These are phyloP conservation scores for Homarus americanus DNA, from an alignment of 1,140 invertebrate species.

Conservation along the genomic window DNA sequence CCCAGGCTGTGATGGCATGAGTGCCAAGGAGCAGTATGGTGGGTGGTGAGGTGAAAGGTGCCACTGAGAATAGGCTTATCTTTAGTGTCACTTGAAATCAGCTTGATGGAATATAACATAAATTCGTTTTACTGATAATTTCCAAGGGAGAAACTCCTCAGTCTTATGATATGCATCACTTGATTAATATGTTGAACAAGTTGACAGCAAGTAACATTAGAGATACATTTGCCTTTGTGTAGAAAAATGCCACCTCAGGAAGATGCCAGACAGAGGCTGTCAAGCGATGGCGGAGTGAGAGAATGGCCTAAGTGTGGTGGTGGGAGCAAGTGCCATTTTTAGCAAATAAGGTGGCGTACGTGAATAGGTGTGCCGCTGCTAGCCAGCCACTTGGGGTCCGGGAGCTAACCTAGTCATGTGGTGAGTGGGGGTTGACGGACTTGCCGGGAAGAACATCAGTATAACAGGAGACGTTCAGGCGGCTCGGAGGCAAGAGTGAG, in stretches of 20 bases:
- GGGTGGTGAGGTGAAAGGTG: conserved; percentile 46
- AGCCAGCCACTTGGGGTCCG: conserved; percentile 66
- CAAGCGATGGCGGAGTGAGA: conserved; percentile 45
- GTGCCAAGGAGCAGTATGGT: conserved; percentile 62
- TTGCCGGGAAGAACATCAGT: conserved; percentile 44
- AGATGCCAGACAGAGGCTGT: conserved; percentile 53
- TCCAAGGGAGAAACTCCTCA: conserved; percentile 44
- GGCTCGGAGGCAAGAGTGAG: conserved; percentile 33
- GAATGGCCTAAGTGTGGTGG: conserved; percentile 32
- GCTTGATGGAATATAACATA: conserved; percentile 31
- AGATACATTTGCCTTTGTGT: conserved; percentile 54
- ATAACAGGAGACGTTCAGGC: conserved; percentile 54
- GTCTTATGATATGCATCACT: conserved; percentile 4
- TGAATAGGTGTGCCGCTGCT: conserved; percentile 42
- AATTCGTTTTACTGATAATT: conserved; percentile 1
- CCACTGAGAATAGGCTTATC: conserved; percentile 44
- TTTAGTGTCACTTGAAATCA: conserved; percentile 64
- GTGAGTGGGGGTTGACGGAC: conserved; percentile 58
- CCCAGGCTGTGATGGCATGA: conserved; percentile 59
- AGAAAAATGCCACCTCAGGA: conserved; percentile 60
- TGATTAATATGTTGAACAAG: conserved; percentile 29
- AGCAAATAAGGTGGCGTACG: conserved; percentile 61
- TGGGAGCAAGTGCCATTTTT: conserved; percentile 66
- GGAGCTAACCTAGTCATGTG: conserved; percentile 69
- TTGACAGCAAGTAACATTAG: conserved; percentile 62